Conservation (phyloP, 2,797 vertebrate species). For the Eurystomus glaucurus region DNA sequence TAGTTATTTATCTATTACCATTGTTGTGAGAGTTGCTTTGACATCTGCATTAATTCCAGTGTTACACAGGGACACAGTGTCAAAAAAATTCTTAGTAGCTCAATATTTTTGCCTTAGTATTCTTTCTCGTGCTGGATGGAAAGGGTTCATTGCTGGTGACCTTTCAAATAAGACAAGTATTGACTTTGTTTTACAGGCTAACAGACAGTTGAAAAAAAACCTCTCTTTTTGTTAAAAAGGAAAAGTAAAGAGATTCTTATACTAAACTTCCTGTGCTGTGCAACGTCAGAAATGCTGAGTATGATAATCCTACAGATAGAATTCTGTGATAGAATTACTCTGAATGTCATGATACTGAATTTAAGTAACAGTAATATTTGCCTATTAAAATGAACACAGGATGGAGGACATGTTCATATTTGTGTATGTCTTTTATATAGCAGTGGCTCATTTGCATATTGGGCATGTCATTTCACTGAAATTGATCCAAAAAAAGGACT, state of each 20-base stretch:
- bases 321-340: neutral
- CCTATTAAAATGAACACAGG: neutral
- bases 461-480: neutral
- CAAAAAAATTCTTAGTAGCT: neutral
- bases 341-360: neutral
- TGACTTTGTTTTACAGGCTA: neutral
- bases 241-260: neutral
- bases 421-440: neutral
- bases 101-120: neutral
- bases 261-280: neutral
- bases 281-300: neutral
- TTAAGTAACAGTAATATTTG: neutral
- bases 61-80: fast-evolving
- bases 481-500: neutral
- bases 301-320: neutral
- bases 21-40: neutral
- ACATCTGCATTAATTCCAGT: neutral
- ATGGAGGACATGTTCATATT: neutral
- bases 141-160: neutral
- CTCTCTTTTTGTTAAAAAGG: neutral
- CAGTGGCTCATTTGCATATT: neutral
- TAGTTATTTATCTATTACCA: neutral
- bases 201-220: neutral
- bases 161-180: neutral
- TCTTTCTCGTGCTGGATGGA: neutral